Conservation (phyloP, 1,140 invertebrate genomes). For the Hormaphis cornu region DNA sequence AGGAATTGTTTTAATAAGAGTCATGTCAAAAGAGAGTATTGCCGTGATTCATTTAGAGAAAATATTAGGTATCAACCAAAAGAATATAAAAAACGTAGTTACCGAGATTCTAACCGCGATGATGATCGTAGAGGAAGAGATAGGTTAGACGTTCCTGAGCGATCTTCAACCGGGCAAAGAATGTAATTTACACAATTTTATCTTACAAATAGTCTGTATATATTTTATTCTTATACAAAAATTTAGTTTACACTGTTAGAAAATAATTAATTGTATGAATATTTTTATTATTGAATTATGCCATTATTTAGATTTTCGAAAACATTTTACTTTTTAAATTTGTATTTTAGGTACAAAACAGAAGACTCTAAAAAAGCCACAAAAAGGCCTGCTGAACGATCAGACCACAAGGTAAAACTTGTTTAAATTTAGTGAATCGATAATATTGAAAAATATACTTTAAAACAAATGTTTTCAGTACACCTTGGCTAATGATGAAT, state of each 20-base stretch:
- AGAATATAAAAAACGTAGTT: not conserved
- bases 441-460: no score
- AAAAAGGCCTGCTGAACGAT: not conserved
- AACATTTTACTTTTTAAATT: no score
- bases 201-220: no score
- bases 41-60: not conserved
- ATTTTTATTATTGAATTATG: no score
- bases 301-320: no score
- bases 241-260: no score
- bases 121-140: not conserved
- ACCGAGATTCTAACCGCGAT: not conserved
- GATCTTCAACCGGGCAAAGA: not conserved
- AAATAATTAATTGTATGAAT: no score
- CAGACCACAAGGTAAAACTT: not conserved
- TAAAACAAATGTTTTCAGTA: no score
- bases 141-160: not conserved
- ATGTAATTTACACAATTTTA: not conserved
- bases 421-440: no score
- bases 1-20: not conserved
- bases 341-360: not conserved
- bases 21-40: not conserved
- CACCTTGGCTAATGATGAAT: no score
- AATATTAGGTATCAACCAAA: not conserved
- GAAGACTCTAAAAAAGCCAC: slow-evolving; percentile 18
- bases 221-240: no score